These are phyloP conservation scores for Coecobrya sp. DNA, from an alignment of 2,888 invertebrate species.

Conservation along the genomic window DNA sequence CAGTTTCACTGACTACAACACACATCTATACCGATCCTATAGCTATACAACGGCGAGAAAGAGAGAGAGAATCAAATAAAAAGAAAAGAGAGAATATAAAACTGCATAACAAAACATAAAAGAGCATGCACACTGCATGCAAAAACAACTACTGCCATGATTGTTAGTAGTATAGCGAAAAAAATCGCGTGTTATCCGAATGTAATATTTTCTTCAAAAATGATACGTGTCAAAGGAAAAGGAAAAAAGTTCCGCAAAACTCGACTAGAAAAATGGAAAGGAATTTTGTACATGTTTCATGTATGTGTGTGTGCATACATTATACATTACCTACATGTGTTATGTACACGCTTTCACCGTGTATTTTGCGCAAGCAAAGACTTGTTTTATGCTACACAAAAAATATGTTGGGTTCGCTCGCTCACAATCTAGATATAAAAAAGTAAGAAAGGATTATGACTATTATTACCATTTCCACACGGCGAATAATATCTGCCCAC, in stretches of 20 bases:
- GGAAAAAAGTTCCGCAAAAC: conserved; percentile 51
- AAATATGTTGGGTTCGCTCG: background rate
- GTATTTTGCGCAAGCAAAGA: background rate
- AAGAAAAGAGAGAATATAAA: background rate
- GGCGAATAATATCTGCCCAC: background rate
- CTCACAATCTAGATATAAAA: background rate
- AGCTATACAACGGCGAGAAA: background rate
- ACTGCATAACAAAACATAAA: conserved; percentile 2
- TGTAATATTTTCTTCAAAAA: conserved; percentile 59
- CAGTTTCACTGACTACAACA: too few species aligned
- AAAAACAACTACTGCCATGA: background rate
- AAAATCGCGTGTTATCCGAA: conserved; percentile 68
- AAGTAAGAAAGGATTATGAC: conserved; percentile 5
- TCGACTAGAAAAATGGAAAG: conserved; percentile 23
- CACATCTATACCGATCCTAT: too few species aligned
- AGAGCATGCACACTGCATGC: background rate
- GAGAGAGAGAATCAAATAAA: too few species aligned
- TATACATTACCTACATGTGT: background rate
- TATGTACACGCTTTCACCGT: background rate
- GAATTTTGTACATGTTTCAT: background rate
- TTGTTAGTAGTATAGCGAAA: background rate
- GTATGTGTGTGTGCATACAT: background rate
- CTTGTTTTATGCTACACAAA: conserved; percentile 4
- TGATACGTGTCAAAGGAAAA: conserved; percentile 63
- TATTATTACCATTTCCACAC: background rate